Base-by-base conservation (phyloP, 2,797 vertebrate species). In the Staurois parvus region DNA sequence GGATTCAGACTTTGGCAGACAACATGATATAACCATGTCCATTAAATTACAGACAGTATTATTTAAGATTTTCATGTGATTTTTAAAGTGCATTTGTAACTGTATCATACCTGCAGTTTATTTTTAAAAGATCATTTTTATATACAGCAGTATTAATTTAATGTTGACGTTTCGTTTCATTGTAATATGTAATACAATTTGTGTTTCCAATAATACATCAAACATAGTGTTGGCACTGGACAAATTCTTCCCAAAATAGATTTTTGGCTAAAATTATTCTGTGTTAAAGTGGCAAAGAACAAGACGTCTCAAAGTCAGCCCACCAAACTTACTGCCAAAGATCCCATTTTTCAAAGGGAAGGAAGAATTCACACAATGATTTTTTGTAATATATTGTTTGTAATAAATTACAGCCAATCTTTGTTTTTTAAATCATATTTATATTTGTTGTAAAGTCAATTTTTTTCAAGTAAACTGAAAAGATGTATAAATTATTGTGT, bases 391-490 rank as follows among this genome's bases (percentile, higher is more conserved):
- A 95, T 96, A 96, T 95, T 81, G 68, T 96, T 95, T 96, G 93
- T 94, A 95, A 91, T 95, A 95, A 90, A 95, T 94, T 92, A 77
- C 94, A 96, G 95, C 94, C 93, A 95, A 91, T 93, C 93, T 13
- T 66, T 66, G 64, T 66, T 91, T 92, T 91, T 92, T 90, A 92
- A 52, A 95, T 96, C 93, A 95, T 94, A 94, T 95, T 96, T 95
- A 95, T 95, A 94, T 95, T 94, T 94, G 76, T 79, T 87, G 92
- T 91, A 85, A 95, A 95, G 91, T 91, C 92, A 90, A 91, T 93
- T 93, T 94, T 37, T 59, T 91, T 92, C 86, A 92, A 95, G 94
- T 95, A 96, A 96, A 96, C 85, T 81, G 88, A 90, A 91, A 81
- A 72, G 15, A 88, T 91, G 26, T 75, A 12, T 42, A 88, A 67